Percentiles rank a stretch among this genome's conserved stretches.
Evolutionary conservation across 2,888 invertebrate genomes (phyloP).

Genomic region (Colletes collaris): DNA sequence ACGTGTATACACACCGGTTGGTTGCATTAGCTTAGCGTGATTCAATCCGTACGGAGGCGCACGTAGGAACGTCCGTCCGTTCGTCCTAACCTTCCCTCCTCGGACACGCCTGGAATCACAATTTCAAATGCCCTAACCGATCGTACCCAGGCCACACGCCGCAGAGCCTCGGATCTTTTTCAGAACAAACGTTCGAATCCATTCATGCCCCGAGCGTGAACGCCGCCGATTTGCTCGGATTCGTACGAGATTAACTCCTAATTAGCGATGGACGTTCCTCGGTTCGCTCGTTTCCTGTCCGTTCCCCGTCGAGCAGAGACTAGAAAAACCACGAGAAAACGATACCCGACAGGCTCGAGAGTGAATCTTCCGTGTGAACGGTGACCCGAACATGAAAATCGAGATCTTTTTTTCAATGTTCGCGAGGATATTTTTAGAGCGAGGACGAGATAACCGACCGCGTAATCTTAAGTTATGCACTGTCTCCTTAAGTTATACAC

Average conservation of each 20-base stretch:
- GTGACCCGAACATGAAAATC: too few relatives aligned
- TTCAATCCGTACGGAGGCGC: slow-evolving; percentile 63
- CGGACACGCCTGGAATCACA: slow-evolving; percentile 79
- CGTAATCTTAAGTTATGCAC: too few relatives aligned
- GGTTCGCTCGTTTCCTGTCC: not conserved
- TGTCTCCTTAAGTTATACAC: not conserved
- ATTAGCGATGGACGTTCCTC: not conserved
- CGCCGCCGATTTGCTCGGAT: not conserved
- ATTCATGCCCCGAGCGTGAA: slow-evolving; percentile 14
- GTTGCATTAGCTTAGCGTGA: slow-evolving; percentile 62
- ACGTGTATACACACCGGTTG: slow-evolving; percentile 61
- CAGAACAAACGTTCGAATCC: slow-evolving; percentile 17
- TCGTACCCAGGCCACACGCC: slow-evolving; percentile 35
- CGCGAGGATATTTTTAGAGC: not conserved
- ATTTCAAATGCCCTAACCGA: slow-evolving; percentile 73
- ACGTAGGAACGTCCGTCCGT: slow-evolving; percentile 60
- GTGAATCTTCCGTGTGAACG: too few relatives aligned
- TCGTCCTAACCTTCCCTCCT: slow-evolving; percentile 66
- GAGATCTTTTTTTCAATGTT: too few relatives aligned
- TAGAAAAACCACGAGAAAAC: too few relatives aligned
- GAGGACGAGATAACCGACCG: not conserved
- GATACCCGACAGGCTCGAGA: too few relatives aligned
- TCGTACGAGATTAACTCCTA: not conserved
- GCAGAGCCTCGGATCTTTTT: slow-evolving; percentile 2
- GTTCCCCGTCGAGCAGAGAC: not conserved